These are phyloP conservation scores for Stenolophus ochropezus DNA, from an alignment of 2,888 invertebrate genomes.

Conservation along the genomic window DNA sequence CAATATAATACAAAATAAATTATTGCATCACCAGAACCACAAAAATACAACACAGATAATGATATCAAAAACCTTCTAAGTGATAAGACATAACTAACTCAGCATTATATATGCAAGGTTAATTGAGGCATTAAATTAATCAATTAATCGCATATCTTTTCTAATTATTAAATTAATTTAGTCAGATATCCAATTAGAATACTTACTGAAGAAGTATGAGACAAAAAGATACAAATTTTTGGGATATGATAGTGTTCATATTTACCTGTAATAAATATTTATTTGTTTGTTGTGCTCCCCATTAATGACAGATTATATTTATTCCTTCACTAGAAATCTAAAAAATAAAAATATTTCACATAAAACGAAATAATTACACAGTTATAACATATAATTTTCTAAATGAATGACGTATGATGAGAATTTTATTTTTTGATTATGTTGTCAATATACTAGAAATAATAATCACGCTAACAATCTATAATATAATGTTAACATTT, in stretches of 20 bases:
- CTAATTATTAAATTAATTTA: too few species aligned
- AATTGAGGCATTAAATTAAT: slow-evolving; percentile 5
- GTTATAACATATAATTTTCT: background rate
- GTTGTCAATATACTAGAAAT: slow-evolving; percentile 14
- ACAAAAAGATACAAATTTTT: too few species aligned
- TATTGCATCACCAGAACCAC: background rate
- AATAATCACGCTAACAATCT: background rate
- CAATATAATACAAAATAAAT: background rate
- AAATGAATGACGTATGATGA: slow-evolving; percentile 1
- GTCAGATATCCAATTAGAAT: background rate
- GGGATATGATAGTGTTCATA: background rate
- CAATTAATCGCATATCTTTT: too few species aligned
- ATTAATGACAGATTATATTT: background rate
- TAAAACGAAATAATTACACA: background rate
- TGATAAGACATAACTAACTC: background rate
- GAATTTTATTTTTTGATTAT: slow-evolving; percentile 9
- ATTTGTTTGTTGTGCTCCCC: background rate
- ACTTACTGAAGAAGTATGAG: too few species aligned
- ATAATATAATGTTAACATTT: background rate
- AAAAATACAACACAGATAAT: background rate
- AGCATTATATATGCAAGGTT: background rate
- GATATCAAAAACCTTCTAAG: background rate
- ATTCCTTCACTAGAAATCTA: background rate
- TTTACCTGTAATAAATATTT: background rate
- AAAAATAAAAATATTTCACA: background rate